Base-by-base conservation (phyloP, 2,888 invertebrate species). In the Lordiphosa fenestrarum region DNA sequence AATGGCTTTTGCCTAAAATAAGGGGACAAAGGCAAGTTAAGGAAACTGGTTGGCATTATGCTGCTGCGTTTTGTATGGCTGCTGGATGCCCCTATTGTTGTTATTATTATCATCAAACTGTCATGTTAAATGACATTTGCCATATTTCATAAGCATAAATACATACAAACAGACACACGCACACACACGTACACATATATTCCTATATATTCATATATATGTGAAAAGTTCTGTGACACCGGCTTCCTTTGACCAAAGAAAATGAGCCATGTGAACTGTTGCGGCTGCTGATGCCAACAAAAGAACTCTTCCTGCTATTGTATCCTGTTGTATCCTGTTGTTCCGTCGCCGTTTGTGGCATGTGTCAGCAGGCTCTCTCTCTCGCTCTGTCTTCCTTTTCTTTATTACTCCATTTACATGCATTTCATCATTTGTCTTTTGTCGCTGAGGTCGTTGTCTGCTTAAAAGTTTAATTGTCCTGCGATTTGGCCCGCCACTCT, bases 81-180 rank as follows among this genome's bases (percentile, higher is more conserved):
- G 36, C 25, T 10, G 30, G 30, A 30, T 51, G 36, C 21, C 25
- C 23, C 58, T 50, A 53, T 70, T 76, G 73, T 73, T 73, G 69
- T 69, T 76, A 68, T 71, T 71, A 76, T 85, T 80, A 77, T 83
- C 78, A 77, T 86, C 84, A 86, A 83, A 77, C 86, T 84, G 86
- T 85, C 84, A 86, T 85, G 73, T 77, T 80, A 85, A 84, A 84
- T 86, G 84, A 84, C 84, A 85, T 84, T 84, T 86, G 85, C 85
- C 86, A 84, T 84, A 85, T 81, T 83, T 83, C 75, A 73, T 85
- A 82, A 41, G 67, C 77, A 81, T 71, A 53, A 56, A 49, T 50
- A 63, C 58, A 57, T 56, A 39, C 53, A 38, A 48, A n/a, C n/a
- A n/a, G n/a, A n/a, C n/a, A n/a, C 15, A 15, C 15, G 1, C 15